Percentiles rank a stretch among this genome's conserved stretches.
These are phyloP conservation scores for Piaya cayana DNA, from an alignment of 2,113 vertebrate species.

Conservation along the genomic window DNA sequence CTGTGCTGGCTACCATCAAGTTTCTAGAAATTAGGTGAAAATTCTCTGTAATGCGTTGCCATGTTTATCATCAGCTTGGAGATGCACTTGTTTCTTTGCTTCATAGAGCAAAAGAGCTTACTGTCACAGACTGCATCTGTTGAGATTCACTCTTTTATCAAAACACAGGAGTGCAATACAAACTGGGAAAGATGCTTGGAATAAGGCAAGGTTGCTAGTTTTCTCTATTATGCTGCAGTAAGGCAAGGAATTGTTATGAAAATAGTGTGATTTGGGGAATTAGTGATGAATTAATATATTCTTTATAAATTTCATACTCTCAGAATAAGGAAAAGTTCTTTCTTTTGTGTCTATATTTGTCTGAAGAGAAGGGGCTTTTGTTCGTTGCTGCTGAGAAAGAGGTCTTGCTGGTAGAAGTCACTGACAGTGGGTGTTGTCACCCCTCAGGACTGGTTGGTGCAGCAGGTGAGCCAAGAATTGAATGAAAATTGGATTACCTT, in stretches of 20 bases:
- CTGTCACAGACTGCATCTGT: background rate
- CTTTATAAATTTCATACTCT: background rate
- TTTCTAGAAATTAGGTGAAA: background rate
- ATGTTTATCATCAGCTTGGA: background rate
- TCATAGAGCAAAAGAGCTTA: background rate
- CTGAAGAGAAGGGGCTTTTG: background rate
- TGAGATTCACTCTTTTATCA: background rate
- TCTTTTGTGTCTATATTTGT: background rate
- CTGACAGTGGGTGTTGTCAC: background rate
- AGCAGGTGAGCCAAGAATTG: background rate
- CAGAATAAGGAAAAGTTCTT: background rate
- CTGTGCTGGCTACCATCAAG: background rate
- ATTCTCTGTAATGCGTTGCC: rapidly evolving
- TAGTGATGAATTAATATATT: background rate
- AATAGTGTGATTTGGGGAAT: background rate
- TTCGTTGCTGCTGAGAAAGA: background rate
- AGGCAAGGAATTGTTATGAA: background rate
- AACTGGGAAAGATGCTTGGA: background rate
- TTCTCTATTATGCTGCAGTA: background rate
- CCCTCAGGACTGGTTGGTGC: background rate
- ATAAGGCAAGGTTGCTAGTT: background rate
- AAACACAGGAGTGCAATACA: background rate
- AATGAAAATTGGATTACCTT: background rate
- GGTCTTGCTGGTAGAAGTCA: background rate
- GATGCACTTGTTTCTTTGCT: background rate